phyloP scores from a whole-genome alignment of 2,113 vertebrate species.

The Prietella phreatophila region DNA sequence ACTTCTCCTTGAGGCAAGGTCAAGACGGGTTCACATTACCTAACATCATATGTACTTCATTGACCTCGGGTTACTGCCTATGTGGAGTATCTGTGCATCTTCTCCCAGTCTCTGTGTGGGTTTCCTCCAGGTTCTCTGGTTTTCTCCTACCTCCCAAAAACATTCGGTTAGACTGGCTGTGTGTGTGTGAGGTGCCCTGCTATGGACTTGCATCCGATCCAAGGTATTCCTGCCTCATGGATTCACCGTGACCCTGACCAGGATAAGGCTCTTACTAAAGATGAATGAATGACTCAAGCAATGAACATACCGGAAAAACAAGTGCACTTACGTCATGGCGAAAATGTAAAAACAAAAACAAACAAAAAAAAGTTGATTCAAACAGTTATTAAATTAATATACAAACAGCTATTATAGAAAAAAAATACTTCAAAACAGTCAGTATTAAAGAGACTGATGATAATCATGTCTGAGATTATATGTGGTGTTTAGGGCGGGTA shows the following conservation, averaged over 20 bases:
- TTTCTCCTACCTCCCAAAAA: not conserved
- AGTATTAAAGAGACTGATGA: not conserved
- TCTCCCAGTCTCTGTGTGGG: not conserved
- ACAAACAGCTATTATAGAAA: not conserved
- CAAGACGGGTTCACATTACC: not conserved
- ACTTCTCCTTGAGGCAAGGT: slow-evolving; percentile 3
- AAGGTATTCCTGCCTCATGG: not conserved
- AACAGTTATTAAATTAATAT: not conserved
- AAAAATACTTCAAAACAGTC: not conserved
- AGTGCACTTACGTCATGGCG: not conserved
- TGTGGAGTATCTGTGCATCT: not conserved
- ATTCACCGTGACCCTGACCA: not conserved
- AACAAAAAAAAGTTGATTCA: not conserved
- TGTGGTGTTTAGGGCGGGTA: not conserved
- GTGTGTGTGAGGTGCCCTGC: not conserved
- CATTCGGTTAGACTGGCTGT: not conserved
- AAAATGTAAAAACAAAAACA: not conserved
- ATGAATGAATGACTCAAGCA: not conserved
- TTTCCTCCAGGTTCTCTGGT: not conserved
- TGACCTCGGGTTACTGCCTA: not conserved
- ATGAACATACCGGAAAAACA: not conserved
- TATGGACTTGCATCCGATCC: not conserved
- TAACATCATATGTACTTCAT: too few relatives aligned
- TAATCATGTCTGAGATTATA: not conserved
- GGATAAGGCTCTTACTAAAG: not conserved